Conservation (phyloP, 1,140 invertebrate genomes). For the Solenopsis fugax region DNA sequence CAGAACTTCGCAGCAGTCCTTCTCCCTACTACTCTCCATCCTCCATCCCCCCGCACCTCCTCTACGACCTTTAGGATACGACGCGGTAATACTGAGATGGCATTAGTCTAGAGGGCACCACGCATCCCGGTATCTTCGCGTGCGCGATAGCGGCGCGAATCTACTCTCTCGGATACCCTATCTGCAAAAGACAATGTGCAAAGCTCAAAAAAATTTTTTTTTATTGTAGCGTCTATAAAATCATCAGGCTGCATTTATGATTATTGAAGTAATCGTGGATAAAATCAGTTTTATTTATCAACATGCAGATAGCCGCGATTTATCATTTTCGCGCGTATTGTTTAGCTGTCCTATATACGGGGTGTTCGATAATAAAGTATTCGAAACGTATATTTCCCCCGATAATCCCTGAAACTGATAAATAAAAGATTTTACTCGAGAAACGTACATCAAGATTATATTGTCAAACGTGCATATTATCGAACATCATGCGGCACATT, state of each 20-base stretch:
- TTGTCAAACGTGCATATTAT: neutral
- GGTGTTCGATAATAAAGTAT: neutral
- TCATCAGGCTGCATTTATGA: neutral
- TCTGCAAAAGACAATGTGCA: neutral
- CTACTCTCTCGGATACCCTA: neutral
- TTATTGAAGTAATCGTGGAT: neutral
- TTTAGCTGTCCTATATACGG: neutral
- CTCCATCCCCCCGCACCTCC: neutral
- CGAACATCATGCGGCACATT: neutral
- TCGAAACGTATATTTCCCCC: neutral
- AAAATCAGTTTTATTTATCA: neutral
- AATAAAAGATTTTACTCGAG: neutral
- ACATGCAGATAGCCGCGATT: neutral
- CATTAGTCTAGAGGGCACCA: conserved; percentile 56
- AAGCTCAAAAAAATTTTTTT: neutral
- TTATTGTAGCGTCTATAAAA: no score
- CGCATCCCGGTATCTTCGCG: neutral
- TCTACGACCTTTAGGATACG: conserved; percentile 73
- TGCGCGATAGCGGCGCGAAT: neutral
- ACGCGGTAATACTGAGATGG: conserved; percentile 65
- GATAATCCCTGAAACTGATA: neutral
- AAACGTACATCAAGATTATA: neutral
- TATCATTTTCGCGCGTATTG: neutral
- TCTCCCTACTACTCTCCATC: conserved; percentile 58
- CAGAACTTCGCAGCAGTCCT: conserved; percentile 62